Evolutionary conservation across 2,888 invertebrate genomes (phyloP).

Genomic region (Tenthredo distinguenda): DNA sequence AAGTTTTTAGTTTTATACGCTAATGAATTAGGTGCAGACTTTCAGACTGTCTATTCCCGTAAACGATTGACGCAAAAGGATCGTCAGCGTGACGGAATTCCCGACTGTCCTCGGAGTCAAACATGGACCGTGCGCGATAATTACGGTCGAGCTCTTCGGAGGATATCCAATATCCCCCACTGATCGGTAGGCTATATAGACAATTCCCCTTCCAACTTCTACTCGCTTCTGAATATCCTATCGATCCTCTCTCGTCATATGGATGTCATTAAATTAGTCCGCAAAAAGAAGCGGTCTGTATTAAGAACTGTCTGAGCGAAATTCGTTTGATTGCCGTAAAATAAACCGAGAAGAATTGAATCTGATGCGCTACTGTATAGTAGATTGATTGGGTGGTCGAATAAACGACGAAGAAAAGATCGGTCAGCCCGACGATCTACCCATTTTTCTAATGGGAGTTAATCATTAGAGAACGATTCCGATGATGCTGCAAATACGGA

Average conservation of each 20-base stretch:
- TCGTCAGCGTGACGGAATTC: constrained; percentile 20
- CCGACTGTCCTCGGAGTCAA: constrained; percentile 26
- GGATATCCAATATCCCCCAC: constrained; percentile 14
- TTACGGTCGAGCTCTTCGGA: constrained; percentile 33
- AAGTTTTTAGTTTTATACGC: background rate
- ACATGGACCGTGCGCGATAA: constrained; percentile 35
- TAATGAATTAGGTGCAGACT: background rate
- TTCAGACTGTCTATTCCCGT: background rate
- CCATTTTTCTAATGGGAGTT: background rate
- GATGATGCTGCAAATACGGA: background rate
- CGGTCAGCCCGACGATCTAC: background rate
- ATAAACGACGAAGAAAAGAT: background rate
- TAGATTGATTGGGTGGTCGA: background rate
- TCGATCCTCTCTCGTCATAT: background rate
- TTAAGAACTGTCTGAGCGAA: background rate
- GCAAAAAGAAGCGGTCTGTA: background rate
- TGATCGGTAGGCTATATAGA: background rate
- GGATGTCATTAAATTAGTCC: background rate
- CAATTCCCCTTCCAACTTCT: constrained; percentile 16
- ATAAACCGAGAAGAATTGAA: background rate
- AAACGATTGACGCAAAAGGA: background rate
- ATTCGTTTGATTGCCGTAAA: background rate
- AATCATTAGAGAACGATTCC: background rate
- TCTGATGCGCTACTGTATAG: background rate
- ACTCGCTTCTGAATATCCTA: background rate